Evolutionary conservation across 2,113 vertebrate genomes (phyloP).

Genomic region (Hyperopisus bebe): DNA sequence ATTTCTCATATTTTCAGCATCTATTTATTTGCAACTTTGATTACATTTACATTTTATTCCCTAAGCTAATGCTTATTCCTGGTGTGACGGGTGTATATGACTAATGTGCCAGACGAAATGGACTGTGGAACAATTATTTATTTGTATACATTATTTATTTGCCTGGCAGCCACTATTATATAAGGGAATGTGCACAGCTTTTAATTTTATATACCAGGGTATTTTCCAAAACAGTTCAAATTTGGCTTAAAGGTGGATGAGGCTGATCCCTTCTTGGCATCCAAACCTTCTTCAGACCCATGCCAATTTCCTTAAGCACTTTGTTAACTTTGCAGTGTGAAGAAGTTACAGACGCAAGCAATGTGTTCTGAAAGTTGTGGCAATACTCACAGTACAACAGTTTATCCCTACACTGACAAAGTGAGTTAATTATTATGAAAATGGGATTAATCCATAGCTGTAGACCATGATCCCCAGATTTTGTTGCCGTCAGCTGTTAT

Average conservation of each 20-base stretch:
- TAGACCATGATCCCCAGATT: not conserved
- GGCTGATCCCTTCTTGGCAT: not conserved
- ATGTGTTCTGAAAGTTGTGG: not conserved
- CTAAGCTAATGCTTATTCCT: slow-evolving; percentile 1
- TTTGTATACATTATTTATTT: slow-evolving; percentile 5
- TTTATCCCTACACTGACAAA: not conserved
- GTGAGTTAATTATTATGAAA: not conserved
- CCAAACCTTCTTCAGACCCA: not conserved
- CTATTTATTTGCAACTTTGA: not conserved
- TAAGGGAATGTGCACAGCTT: not conserved
- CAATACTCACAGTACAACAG: not conserved
- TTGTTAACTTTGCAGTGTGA: not conserved
- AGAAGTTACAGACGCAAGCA: not conserved
- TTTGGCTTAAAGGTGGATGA: not conserved
- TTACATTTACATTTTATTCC: slow-evolving; percentile 4
- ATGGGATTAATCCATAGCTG: not conserved
- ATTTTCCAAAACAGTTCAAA: slow-evolving; percentile 1
- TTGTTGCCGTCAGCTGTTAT: not conserved
- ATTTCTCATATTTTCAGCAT: not conserved
- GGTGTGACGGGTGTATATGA: not conserved
- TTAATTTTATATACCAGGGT: slow-evolving; percentile 4
- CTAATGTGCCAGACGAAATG: not conserved
- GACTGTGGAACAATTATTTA: not conserved
- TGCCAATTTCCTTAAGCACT: not conserved
- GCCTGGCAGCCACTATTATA: not conserved